A percentile compares a stretch with the other conserved stretches of the same genome.
Conservation (phyloP, 92 coral and sea anemone species). For the Zoanthus sociatus region DNA sequence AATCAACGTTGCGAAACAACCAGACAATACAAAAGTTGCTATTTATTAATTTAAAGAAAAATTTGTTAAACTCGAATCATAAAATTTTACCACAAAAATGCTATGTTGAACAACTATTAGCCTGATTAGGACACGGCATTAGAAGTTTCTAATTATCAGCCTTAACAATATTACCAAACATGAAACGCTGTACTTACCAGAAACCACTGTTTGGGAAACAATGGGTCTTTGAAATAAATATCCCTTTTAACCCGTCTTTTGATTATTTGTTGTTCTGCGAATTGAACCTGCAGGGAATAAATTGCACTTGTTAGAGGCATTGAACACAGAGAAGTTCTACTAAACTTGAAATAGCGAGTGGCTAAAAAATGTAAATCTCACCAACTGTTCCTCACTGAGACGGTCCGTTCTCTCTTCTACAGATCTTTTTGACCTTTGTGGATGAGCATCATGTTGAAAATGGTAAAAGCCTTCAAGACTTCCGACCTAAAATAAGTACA, state of each 20-base stretch:
- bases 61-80: not conserved
- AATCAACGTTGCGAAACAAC: not conserved
- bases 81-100: not conserved
- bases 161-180: not conserved
- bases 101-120: not conserved
- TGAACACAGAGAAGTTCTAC: not conserved
- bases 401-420: constrained; percentile 70
- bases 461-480: constrained; percentile 85
- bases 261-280: constrained; percentile 93
- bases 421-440: constrained; percentile 81
- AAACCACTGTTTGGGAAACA: constrained; percentile 86
- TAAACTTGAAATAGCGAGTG: constrained; percentile 4
- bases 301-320: not conserved
- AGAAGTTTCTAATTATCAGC: not conserved
- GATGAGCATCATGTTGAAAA: constrained; percentile 86
- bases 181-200: constrained; percentile 68
- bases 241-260: constrained; percentile 88
- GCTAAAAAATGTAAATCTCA: constrained; percentile 20
- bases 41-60: not conserved
- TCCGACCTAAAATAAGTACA: constrained; percentile 72
- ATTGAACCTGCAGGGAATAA: constrained; percentile 71
- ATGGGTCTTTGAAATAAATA: constrained; percentile 70
- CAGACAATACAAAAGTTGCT: not conserved
- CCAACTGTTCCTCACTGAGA: constrained; percentile 58
- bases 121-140: not conserved